phyloP scores from a whole-genome alignment of 1,140 invertebrate genomes.

The Formica selysi region DNA sequence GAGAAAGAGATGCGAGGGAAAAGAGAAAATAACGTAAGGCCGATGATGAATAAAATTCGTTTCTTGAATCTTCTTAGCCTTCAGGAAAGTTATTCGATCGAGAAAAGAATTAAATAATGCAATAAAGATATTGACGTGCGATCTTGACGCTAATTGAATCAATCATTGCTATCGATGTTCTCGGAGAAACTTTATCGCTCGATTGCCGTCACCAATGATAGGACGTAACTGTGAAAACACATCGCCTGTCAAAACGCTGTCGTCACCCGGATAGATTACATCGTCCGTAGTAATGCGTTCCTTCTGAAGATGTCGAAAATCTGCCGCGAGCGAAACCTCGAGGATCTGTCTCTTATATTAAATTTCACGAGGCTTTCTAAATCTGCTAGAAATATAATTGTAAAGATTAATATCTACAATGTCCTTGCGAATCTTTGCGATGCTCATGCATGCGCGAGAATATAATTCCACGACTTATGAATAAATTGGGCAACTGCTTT shows the following conservation, averaged over 20 bases:
- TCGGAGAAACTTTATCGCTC: not conserved
- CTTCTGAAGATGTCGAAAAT: conserved; percentile 25
- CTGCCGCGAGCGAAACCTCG: not conserved
- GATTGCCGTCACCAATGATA: not conserved
- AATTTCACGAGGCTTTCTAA: conserved; percentile 20
- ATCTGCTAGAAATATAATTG: not conserved
- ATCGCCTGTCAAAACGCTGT: conserved; percentile 56
- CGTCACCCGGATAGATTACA: conserved; percentile 64
- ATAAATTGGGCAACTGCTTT: not conserved
- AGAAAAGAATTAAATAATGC: not conserved
- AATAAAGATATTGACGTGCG: conserved; percentile 26
- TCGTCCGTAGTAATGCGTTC: not conserved
- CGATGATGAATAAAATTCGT: not conserved
- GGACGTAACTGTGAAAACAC: conserved; percentile 51
- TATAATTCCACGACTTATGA: not conserved
- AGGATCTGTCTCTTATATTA: not conserved
- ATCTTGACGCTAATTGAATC: not conserved
- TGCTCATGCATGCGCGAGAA: not conserved
- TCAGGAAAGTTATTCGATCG: not conserved
- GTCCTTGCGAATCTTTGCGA: not conserved
- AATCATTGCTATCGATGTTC: not conserved
- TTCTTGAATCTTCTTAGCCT: not conserved
- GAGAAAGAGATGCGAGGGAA: conserved; percentile 37
- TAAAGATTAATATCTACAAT: not conserved
- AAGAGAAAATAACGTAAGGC: not conserved